Evolutionary conservation across 1,140 invertebrate species (phyloP), one percentile per base, ranked within the genome.

Genomic region (Dinoponera quadriceps): DNA sequence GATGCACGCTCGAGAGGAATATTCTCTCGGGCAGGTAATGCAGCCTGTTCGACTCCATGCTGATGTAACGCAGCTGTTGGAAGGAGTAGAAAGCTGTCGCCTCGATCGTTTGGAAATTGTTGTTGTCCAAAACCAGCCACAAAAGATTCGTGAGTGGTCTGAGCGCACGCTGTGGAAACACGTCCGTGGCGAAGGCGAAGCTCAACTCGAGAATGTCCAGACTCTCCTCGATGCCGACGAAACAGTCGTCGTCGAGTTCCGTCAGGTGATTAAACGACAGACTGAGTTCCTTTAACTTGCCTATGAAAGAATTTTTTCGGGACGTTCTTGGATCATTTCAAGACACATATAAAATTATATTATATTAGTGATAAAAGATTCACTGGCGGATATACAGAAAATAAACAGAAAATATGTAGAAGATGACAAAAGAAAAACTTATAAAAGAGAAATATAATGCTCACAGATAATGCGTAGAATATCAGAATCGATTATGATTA

Each of bases 91-190:
- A 94, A 1, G 95, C 92, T 0, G 93, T 93, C 33, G 96, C 94
- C 18, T 96, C 95, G 0, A 98, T 94, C 0, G 95, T 95, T 87
- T 96, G 96, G 82, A 98, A 96, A 90, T 98, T 97, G 88, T 98
- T 99, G 92, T 98, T 98, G 92, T 99, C 98, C 82, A 98, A 93
- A 14, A 98, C 97, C 44, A 99, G 94, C 97, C 97, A 98, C 87
- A 96, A 95, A 0, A 99, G 94, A 88, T 96, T 96, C 16, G 94
- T 95, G 5, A 98, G 94, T 0, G 96, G 96, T 65, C 95, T 95
- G 0, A 98, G 94, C 2, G 97, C 96, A 59, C 96, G 96, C 83
- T 97, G 95, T 0, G 97, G 97, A 90, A 98, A 97, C 86, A 96
- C 94, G 22, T 97, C 97, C 9, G 96, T 96, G 63, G 97, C 96